A percentile compares a stretch with the other conserved stretches of the same genome.
Evolutionary conservation across 2,888 invertebrate genomes (phyloP).

Genomic region (Zaprionus bogoriensis): DNA sequence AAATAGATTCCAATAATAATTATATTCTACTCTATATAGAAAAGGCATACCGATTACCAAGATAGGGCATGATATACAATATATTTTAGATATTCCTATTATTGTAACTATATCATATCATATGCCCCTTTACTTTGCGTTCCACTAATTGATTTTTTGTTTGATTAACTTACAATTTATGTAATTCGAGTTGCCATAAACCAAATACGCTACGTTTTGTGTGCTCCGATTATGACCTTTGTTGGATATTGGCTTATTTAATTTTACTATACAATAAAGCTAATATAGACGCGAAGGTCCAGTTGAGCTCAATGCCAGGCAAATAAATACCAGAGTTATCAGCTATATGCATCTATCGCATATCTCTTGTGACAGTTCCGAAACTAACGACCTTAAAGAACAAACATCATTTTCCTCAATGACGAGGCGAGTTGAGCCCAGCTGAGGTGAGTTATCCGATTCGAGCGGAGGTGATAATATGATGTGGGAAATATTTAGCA

Average conservation of each 20-base stretch:
- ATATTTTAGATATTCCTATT: too few species aligned
- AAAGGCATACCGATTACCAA: too few species aligned
- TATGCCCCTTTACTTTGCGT: neutral
- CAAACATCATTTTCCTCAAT: constrained; percentile 37
- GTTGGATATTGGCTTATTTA: constrained; percentile 9
- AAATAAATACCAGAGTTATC: constrained; percentile 6
- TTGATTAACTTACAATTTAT: constrained; percentile 8
- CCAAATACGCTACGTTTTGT: neutral
- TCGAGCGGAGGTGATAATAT: constrained; percentile 81
- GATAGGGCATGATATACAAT: too few species aligned
- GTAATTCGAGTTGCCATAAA: constrained; percentile 3
- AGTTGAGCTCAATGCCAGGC: neutral
- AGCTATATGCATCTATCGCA: constrained; percentile 10
- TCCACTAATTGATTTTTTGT: neutral
- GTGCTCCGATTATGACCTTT: neutral
- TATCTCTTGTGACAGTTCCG: too few species aligned
- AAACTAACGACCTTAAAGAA: constrained; percentile 25
- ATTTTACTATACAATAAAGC: neutral
- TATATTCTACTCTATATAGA: too few species aligned
- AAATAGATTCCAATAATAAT: too few species aligned
- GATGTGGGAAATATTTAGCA: constrained; percentile 82
- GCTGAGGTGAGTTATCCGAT: neutral
- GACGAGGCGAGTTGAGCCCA: neutral
- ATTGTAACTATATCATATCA: too few species aligned
- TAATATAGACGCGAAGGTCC: neutral